phyloP scores from a whole-genome alignment of 2,797 vertebrate species.

The Natrix natrix region DNA sequence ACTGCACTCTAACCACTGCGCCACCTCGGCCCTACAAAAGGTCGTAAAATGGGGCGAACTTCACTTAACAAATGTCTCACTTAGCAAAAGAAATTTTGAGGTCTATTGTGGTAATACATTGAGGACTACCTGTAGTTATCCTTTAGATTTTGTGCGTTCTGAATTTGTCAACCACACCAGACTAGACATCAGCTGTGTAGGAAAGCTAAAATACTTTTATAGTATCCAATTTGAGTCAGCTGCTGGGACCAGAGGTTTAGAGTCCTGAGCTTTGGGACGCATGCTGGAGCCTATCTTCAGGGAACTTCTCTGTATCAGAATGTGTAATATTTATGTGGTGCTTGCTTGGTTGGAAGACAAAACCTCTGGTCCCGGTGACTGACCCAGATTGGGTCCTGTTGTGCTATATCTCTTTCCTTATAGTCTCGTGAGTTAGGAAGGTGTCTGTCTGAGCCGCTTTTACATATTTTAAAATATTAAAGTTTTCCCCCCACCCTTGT shows the following conservation, averaged over 20 bases:
- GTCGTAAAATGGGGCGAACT: background rate
- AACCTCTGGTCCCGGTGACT: background rate
- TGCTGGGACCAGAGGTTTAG: background rate
- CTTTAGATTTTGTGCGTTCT: background rate
- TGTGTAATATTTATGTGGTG: background rate
- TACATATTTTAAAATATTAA: background rate
- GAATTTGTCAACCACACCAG: background rate
- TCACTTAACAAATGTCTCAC: background rate
- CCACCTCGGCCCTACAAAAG: too few relatives aligned
- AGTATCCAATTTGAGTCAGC: background rate
- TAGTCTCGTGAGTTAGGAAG: background rate
- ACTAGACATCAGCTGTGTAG: background rate
- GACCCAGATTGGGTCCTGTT: background rate
- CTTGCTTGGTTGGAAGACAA: background rate
- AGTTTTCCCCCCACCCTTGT: too few relatives aligned
- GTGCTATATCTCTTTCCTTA: background rate
- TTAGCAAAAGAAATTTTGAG: background rate
- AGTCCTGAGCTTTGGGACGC: background rate
- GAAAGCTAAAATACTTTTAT: background rate
- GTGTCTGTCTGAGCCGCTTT: background rate
- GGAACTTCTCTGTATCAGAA: background rate
- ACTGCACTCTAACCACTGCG: too few relatives aligned
- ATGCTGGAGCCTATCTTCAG: background rate
- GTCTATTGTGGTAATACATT: background rate
- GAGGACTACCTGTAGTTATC: background rate